Evolutionary conservation across 2,888 invertebrate genomes (phyloP).

Genomic region (Aelia acuminata): DNA sequence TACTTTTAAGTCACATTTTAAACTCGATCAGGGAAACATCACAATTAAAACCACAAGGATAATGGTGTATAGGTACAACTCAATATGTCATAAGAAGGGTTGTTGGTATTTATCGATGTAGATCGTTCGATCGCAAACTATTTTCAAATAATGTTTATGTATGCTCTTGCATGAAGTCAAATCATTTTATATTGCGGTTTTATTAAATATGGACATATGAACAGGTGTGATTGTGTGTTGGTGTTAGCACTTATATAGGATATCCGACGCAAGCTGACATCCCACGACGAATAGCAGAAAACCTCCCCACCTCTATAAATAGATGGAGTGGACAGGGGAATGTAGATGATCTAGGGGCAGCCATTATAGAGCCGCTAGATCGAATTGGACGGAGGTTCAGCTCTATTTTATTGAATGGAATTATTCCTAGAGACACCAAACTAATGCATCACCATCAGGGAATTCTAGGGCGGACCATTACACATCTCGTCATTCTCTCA

Average conservation of each 20-base stretch:
- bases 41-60: no score
- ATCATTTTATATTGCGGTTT: no score
- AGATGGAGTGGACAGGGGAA: background rate
- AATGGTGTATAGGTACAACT: no score
- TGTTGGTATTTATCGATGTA: no score
- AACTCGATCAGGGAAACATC: no score
- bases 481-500: conserved; percentile 15
- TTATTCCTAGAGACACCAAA: background rate
- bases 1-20: no score
- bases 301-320: background rate
- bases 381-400: conserved; percentile 17
- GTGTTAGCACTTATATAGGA: background rate
- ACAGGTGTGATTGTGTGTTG: background rate
- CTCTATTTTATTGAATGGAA: conserved; percentile 24
- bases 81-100: no score
- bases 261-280: background rate
- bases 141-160: no score
- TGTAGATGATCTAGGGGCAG: conserved; percentile 3
- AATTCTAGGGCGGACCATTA: background rate
- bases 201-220: background rate
- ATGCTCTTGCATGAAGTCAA: no score
- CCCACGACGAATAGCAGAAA: background rate
- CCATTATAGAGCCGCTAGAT: conserved; percentile 30
- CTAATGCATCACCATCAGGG: conserved; percentile 12
- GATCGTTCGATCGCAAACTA: no score